phyloP scores from a whole-genome alignment of 2,113 vertebrate genomes.

The Xenotilapia longispinis region DNA sequence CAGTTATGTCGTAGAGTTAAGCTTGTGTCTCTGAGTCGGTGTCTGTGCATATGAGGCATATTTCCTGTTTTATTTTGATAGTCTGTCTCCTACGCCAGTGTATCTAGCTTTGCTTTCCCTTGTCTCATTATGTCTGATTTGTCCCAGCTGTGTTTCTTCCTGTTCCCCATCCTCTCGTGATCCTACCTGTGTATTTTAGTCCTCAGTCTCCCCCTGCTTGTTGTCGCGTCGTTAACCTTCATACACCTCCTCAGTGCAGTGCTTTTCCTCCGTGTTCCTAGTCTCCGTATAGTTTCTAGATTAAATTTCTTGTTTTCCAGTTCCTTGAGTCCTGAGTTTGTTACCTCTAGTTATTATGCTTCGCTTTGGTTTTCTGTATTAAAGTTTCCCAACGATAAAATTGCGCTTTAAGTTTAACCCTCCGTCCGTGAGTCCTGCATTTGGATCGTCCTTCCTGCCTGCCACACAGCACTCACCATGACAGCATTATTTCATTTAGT shows the following conservation, averaged over 20 bases:
- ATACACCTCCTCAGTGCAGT: background rate
- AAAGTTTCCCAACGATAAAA: background rate
- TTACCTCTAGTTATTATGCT: background rate
- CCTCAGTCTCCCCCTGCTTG: background rate
- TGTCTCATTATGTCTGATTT: background rate
- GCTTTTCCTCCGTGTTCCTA: background rate
- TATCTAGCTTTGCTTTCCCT: background rate
- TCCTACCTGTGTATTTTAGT: background rate
- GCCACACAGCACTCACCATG: background rate
- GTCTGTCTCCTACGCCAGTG: background rate
- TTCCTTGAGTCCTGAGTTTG: background rate
- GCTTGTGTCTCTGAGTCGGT: background rate
- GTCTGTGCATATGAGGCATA: background rate
- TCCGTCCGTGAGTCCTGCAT: background rate
- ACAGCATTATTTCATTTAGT: background rate
- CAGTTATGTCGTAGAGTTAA: background rate
- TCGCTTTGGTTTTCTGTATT: background rate
- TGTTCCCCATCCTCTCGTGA: background rate
- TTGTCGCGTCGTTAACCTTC: accelerated
- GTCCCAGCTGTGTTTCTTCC: background rate
- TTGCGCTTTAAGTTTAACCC: background rate
- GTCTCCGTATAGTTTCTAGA: background rate
- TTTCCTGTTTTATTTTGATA: background rate
- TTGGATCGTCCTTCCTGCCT: background rate
- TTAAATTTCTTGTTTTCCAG: background rate